phyloP scores from a whole-genome alignment of 2,888 invertebrate genomes.

The Coleophora deauratella region DNA sequence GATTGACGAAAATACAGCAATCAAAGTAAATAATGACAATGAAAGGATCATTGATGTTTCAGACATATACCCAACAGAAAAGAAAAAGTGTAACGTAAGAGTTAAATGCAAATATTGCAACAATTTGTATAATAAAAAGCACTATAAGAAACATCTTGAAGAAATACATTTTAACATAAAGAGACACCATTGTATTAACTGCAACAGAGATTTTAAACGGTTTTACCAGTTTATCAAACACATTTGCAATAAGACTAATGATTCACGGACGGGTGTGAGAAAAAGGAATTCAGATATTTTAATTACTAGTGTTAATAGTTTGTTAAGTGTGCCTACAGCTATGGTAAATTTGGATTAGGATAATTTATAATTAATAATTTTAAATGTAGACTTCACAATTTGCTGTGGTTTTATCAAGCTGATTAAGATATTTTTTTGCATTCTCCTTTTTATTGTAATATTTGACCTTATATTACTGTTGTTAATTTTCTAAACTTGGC shows the following conservation, averaged over 20 bases:
- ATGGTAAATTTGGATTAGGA: too few relatives aligned
- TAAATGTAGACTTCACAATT: too few relatives aligned
- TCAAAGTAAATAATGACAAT: constrained; percentile 21
- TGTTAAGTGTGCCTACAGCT: too few relatives aligned
- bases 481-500: too few relatives aligned
- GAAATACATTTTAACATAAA: constrained; percentile 16
- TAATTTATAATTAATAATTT: too few relatives aligned
- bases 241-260: constrained; percentile 1
- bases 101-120: constrained; percentile 16
- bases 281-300: too few relatives aligned
- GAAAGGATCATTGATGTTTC: constrained; percentile 25
- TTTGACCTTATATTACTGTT: too few relatives aligned
- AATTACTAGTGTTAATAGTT: too few relatives aligned
- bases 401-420: too few relatives aligned
- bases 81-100: not conserved
- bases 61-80: constrained; percentile 18
- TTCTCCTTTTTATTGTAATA: too few relatives aligned
- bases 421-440: too few relatives aligned
- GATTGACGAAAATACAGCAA: constrained; percentile 19
- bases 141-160: constrained; percentile 19
- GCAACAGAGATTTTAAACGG: constrained; percentile 19
- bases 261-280: too few relatives aligned
- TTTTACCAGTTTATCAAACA: constrained; percentile 19
- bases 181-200: constrained; percentile 22
- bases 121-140: constrained; percentile 4